Evolutionary conservation across 2,797 vertebrate genomes (phyloP).

Genomic region (Neomorphus geoffroyi): DNA sequence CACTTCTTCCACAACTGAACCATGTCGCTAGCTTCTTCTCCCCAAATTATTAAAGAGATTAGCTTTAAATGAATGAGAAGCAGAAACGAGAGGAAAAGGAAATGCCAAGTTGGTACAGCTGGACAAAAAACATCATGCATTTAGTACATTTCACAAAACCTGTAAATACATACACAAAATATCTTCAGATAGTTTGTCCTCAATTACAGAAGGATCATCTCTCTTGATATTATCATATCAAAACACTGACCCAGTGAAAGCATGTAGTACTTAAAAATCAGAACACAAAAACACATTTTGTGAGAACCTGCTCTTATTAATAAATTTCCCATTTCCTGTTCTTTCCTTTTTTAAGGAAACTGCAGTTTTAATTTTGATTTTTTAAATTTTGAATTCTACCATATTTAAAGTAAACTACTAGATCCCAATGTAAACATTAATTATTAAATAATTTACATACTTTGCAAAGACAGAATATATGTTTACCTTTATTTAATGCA

Average conservation of each 20-base stretch:
- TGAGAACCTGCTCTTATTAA: background rate
- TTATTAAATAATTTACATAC: background rate
- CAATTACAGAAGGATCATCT: background rate
- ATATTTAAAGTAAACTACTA: background rate
- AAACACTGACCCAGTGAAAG: background rate
- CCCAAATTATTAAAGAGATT: background rate
- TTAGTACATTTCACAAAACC: background rate
- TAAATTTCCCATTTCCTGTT: background rate
- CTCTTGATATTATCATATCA: background rate
- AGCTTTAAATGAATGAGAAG: background rate
- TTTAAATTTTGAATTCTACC: background rate
- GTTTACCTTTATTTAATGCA: background rate
- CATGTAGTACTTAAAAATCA: background rate
- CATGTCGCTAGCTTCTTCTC: background rate
- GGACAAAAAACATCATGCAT: background rate
- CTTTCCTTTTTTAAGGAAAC: no score
- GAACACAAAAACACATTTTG: no score
- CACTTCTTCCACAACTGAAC: background rate
- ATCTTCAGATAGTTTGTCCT: background rate
- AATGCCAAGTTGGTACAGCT: background rate
- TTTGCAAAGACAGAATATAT: background rate
- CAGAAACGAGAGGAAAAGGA: background rate
- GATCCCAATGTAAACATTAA: background rate
- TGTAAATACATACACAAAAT: background rate
- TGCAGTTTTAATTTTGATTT: background rate